Evolutionary conservation across 2,888 invertebrate genomes (phyloP), one percentile per base, ranked within the genome.

Genomic region (Cacoxenus indagator): DNA sequence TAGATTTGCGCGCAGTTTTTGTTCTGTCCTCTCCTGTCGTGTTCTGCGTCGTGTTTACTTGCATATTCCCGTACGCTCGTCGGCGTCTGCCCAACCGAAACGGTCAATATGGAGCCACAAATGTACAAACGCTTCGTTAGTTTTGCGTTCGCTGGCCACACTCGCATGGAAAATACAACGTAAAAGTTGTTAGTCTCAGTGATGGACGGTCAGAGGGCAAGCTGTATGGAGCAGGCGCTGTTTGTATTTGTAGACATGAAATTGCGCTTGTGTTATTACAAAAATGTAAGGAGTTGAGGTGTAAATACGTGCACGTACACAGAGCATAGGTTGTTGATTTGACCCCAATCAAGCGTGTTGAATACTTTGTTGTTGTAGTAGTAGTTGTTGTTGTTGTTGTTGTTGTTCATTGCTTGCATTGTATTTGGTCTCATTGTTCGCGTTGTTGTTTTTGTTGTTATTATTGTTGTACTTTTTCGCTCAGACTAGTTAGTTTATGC

Each of bases 61-160:
- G 37, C 37, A 37, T 37, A n/a, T 37, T 37, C 37, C 9, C 37
- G 37, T 37, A 37, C 8, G 5, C 37, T 37, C 37, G 17, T n/a
- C 54, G 45, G 27, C 22, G 31, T 17, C n/a, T 31, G 14, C 71
- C 64, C 65, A 69, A 69, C 67, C 73, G 74, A 75, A 76, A 75
- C 72, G 76, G 76, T 75, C 81, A 77, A 78, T 80, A 81, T 80
- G 71, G 73, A 77, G 82, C 82, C 83, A 74, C 82, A 82, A 83
- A 78, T 79, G 75, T 77, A 69, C 75, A 77, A 71, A 77, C 75
- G 75, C 74, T 73, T 74, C 76, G 78, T 78, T 76, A 74, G 74
- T 71, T 72, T 72, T 67, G 64, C 54, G 62, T 64, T 59, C 43
- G 14, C 17, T 43, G 43, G 19, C 27, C 67, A 43, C 57, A 45